These are phyloP conservation scores for Eupristina koningsbergeri DNA, from an alignment of 1,140 invertebrate genomes.

Conservation along the genomic window DNA sequence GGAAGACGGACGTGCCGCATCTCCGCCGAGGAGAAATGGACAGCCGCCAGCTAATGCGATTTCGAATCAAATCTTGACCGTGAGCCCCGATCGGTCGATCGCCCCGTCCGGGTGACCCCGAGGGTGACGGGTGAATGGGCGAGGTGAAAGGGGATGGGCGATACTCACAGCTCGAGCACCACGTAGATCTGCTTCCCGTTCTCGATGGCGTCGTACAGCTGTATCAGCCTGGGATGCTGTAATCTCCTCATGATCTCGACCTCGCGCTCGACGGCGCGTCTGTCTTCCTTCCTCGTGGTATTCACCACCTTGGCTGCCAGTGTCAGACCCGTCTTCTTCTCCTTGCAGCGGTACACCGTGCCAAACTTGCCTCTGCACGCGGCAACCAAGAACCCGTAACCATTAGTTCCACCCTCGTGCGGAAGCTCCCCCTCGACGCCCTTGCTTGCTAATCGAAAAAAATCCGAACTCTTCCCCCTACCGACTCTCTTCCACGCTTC, in stretches of 20 bases:
- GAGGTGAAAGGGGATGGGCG: not conserved
- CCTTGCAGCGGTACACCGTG: conserved; percentile 93
- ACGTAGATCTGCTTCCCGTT: conserved; percentile 93
- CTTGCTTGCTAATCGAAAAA: not conserved
- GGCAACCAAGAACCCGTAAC: not conserved
- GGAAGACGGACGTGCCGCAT: too few relatives aligned
- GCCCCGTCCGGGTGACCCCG: not conserved
- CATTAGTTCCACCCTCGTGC: not conserved
- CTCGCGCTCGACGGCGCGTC: conserved; percentile 93
- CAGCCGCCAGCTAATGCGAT: not conserved
- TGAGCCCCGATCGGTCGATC: not conserved
- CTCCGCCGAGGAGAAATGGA: not conserved
- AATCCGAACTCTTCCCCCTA: too few relatives aligned
- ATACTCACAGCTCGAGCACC: conserved; percentile 94
- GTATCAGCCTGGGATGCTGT: conserved; percentile 94
- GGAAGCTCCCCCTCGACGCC: not conserved
- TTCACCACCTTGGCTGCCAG: conserved; percentile 96
- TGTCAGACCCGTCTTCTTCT: conserved; percentile 84
- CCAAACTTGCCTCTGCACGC: conserved; percentile 95
- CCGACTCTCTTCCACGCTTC: too few relatives aligned
- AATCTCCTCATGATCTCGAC: conserved; percentile 96
- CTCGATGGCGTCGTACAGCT: conserved; percentile 97
- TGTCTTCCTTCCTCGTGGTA: conserved; percentile 87
- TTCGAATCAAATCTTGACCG: too few relatives aligned
- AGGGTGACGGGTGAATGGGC: not conserved